Conservation (phyloP, 2,113 vertebrate species). For the Nyctereutes procyonoides region DNA sequence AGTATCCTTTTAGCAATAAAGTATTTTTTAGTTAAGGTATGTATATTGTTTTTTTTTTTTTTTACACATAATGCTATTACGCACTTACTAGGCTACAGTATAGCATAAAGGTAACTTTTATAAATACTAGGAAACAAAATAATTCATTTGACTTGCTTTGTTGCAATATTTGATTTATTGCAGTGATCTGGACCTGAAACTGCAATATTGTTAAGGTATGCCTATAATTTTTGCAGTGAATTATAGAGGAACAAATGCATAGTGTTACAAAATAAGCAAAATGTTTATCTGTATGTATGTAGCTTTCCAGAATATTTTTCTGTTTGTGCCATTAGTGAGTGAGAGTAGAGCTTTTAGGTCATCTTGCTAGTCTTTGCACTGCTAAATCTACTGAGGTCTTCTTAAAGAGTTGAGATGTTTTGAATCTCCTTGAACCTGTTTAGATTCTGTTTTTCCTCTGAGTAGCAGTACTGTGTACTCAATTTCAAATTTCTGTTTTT, state of each 20-base stretch:
- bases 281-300: not conserved
- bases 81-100: not conserved
- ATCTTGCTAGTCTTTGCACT: not conserved
- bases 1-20: not conserved
- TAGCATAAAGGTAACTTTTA: not conserved
- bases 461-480: not conserved
- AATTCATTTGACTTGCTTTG: not conserved
- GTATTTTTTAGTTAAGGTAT: not conserved
- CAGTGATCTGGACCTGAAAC: not conserved
- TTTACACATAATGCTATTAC: not conserved
- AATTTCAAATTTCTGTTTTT: slow-evolving; percentile 51
- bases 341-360: not conserved
- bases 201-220: not conserved
- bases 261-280: not conserved
- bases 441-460: slow-evolving; percentile 29
- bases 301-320: not conserved
- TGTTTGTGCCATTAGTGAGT: not conserved
- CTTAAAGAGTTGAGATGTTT: slow-evolving; percentile 22
- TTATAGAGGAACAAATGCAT: not conserved
- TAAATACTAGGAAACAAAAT: not conserved
- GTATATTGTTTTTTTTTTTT: not conserved
- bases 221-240: not conserved
- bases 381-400: not conserved
- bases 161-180: not conserved
- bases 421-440: slow-evolving; percentile 16